Percentiles rank a stretch among this genome's conserved stretches.
phyloP scores from a whole-genome alignment of 2,888 invertebrate species.

The Hesperia comma region DNA sequence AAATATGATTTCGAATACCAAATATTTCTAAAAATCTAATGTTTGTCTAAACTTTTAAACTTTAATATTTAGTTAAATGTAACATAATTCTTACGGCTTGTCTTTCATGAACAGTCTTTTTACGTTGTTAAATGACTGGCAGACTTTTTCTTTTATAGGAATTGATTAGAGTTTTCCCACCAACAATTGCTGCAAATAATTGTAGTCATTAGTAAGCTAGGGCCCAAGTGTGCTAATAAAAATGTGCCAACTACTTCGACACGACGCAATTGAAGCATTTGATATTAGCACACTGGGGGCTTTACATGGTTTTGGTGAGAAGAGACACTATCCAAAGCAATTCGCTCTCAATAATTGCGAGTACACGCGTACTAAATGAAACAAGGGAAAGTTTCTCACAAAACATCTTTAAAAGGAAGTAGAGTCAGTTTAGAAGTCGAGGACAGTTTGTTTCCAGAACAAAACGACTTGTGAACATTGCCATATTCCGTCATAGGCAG shows the following conservation, averaged over 20 bases:
- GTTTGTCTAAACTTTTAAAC: constrained; percentile 5
- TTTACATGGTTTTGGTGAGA: background rate
- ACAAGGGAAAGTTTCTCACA: too few relatives aligned
- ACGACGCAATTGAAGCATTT: too few relatives aligned
- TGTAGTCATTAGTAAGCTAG: background rate
- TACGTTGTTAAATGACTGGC: constrained; percentile 5
- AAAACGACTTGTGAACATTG: constrained; percentile 10
- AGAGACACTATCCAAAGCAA: too few relatives aligned
- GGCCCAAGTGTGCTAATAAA: too few relatives aligned
- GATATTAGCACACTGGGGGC: too few relatives aligned
- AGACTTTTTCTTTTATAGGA: background rate
- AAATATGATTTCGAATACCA: background rate
- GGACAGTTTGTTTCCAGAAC: too few relatives aligned
- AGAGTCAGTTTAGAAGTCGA: too few relatives aligned
- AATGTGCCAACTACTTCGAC: too few relatives aligned
- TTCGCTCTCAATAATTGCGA: too few relatives aligned
- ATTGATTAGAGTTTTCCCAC: background rate
- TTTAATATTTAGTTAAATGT: constrained; percentile 17
- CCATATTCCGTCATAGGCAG: background rate
- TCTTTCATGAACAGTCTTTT: constrained; percentile 13
- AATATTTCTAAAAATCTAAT: constrained; percentile 26
- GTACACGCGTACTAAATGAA: too few relatives aligned
- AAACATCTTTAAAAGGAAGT: too few relatives aligned
- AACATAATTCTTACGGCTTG: constrained; percentile 11
- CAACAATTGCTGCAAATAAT: background rate